phyloP scores from a whole-genome alignment of 2,888 invertebrate genomes.

The Phalera bucephala region DNA sequence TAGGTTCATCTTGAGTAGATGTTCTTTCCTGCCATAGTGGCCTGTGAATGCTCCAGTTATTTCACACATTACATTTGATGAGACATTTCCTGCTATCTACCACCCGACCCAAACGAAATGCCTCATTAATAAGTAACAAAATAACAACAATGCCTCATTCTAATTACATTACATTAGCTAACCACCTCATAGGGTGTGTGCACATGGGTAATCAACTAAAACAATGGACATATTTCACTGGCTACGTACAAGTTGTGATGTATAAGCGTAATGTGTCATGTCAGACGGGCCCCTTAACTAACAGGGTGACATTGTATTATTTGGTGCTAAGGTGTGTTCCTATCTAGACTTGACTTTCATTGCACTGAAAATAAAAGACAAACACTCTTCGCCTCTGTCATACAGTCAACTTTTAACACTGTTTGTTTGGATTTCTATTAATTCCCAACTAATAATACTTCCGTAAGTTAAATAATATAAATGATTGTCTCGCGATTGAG shows the following conservation, averaged over 20 bases:
- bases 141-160: conserved; percentile 30
- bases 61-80: too few relatives aligned
- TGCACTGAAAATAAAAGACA: too few relatives aligned
- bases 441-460: too few relatives aligned
- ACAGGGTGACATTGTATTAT: conserved; percentile 30
- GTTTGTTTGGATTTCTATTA: too few relatives aligned
- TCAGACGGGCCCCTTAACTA: conserved; percentile 55
- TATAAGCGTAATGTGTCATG: conserved; percentile 68
- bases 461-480: too few relatives aligned
- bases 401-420: too few relatives aligned
- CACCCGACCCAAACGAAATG: not conserved
- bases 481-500: too few relatives aligned
- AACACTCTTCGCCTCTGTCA: too few relatives aligned
- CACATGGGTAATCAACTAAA: conserved; percentile 63
- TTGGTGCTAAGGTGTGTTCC: conserved; percentile 15
- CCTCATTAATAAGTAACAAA: conserved; percentile 20
- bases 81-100: not conserved
- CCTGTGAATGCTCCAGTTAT: too few relatives aligned
- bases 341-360: not conserved
- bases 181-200: conserved; percentile 43
- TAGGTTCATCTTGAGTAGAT: too few relatives aligned
- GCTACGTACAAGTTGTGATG: conserved; percentile 56
- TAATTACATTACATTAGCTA: conserved; percentile 45
- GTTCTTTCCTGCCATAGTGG: too few relatives aligned
- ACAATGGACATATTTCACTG: conserved; percentile 48